Evolutionary conservation across 2,797 vertebrate genomes (phyloP), one percentile per base, ranked within the genome.

Genomic region (Karalla daura): DNA sequence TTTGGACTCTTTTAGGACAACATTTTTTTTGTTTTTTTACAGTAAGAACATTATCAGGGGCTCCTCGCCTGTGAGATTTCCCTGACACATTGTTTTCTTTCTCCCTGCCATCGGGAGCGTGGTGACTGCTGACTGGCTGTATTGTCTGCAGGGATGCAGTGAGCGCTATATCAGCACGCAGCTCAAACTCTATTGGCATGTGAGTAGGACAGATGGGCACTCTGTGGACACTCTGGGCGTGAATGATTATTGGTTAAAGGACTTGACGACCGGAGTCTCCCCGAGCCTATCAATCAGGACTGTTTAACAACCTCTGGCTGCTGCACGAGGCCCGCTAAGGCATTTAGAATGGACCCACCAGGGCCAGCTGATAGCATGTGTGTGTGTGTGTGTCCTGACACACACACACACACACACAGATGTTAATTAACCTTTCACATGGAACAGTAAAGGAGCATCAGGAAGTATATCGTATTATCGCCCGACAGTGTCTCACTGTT

Each of bases 171-270:
- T 94, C 80, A 95, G 95, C 93, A 92, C 89, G 62, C 91, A 92
- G 93, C 95, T 96, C 94, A 95, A 92, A 93, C 86, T 88, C 76
- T 98, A 97, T 92, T 96, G 97, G 95, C 96, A 98, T 95, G 94
- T 95, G 93, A 95, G 91, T 20, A 50, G 78, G 72, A 85, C 82
- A 86, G 84, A 89, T 89, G 84, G 76, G 56, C 18, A 12, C 64
- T 63, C 67, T 50, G 64, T 50, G 20, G 74, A 73, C 11, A 70
- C 67, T 37, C 47, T 58, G 61, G 40, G 49, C 13, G 78, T 94
- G 93, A 96, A 94, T 89, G 91, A 95, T 93, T 94, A 85, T 91
- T 92, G 81, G 91, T 93, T 93, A 84, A 94, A 94, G 91, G 91
- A 95, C 86, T 69, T 93, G 90, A 88, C 72, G 76, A 90, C 88